Base-by-base conservation (phyloP, 2,797 vertebrate genomes). In the Salmo trutta region DNA sequence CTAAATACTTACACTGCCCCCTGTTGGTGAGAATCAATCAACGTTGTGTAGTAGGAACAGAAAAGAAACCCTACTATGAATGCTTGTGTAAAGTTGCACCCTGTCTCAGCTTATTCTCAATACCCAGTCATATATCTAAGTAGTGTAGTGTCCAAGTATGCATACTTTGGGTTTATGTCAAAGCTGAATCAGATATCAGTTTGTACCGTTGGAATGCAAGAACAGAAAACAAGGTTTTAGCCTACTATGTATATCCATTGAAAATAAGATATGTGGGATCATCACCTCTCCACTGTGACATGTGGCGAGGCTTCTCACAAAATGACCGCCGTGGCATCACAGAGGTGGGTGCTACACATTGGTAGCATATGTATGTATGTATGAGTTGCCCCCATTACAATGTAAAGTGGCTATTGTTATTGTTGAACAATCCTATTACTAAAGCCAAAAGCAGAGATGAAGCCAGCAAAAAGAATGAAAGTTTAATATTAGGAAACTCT, bases 1-100 rank as follows among this genome's bases (percentile, higher is more conserved):
- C 33, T 74, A 51, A 92, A 90, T 82, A 80, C 88, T 87, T 88
- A 83, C 82, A 94, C 88, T 94, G 92, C 92, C 93, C 92, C 92
- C 94, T 92, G 80, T 91, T 91, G 94, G 85, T n/a, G 3, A 73
- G 12, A 67, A 73, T 12, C 59, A 19, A 15, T 4, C 8, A 74
- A 5, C 2, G 5, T 17, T 29, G 10, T 31, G 3, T 16, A 2
- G 5, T 31, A 67, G 65, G 27, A 16, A 31, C 5, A 17, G 4
- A 66, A 47, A 47, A 47, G 15, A 67, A 24, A 65, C 53, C 56
- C 56, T n/a, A 62, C 21, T 10, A 10, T 62, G n/a, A n/a, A 62
- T 21, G 10, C 56, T n/a, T 62, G 56, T 62, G 41, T 47, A 8
- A 6, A 3, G 7, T 59, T 6, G 17, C n/a, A 59, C 54, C 16